Evolutionary conservation across 2,113 vertebrate species (phyloP).

Genomic region (Microcebus griseorufus): DNA sequence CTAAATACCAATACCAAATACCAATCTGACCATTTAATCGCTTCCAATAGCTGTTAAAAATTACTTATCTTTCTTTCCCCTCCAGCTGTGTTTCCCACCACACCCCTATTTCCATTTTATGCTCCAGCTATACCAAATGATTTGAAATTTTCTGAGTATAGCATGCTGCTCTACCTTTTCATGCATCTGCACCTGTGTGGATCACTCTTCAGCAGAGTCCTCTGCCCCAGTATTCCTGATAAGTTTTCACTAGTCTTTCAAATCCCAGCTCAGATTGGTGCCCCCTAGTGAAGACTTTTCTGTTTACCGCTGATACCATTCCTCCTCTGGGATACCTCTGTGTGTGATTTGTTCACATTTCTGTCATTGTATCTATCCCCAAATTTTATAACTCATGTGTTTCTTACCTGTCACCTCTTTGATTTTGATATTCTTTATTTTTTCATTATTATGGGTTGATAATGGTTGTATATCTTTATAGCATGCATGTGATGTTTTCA

Average conservation of each 20-base stretch:
- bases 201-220: not conserved
- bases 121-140: not conserved
- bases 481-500: too few species aligned
- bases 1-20: not conserved
- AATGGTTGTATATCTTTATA: too few species aligned
- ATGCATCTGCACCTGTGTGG: not conserved
- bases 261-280: not conserved
- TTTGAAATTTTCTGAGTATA: not conserved
- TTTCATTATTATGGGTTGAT: not conserved
- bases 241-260: not conserved
- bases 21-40: not conserved
- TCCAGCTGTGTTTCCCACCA: not conserved
- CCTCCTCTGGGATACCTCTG: not conserved
- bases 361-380: not conserved
- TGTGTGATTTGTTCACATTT: not conserved
- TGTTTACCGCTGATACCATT: not conserved
- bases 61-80: not conserved
- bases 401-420: constrained; percentile 9
- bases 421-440: not conserved
- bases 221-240: not conserved
- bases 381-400: not conserved
- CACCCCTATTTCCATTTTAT: not conserved
- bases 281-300: constrained; percentile 5
- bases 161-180: not conserved
- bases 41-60: not conserved